Percentiles rank a stretch among this genome's conserved stretches.
These are phyloP conservation scores for Prunella strophiata DNA, from an alignment of 2,797 vertebrate genomes.

Conservation along the genomic window DNA sequence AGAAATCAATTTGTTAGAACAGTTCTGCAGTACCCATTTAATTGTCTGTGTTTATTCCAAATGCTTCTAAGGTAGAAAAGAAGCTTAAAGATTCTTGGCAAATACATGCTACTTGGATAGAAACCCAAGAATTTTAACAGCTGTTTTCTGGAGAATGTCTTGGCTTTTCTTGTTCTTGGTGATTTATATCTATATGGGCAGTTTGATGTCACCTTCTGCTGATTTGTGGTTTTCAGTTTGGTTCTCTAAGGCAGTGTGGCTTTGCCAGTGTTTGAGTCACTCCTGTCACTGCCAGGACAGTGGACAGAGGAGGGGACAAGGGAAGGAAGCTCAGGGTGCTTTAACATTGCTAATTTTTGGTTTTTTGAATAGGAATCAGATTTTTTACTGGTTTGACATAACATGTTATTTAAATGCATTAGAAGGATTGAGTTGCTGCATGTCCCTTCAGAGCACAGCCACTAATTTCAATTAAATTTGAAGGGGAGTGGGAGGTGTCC, in stretches of 20 bases:
- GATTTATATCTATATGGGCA: background rate
- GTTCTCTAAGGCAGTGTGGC: background rate
- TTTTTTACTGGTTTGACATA: background rate
- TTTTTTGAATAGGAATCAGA: background rate
- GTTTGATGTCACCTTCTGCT: background rate
- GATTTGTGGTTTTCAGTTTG: background rate
- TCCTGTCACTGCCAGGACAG: background rate
- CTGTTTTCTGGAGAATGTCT: slow-evolving; percentile 7
- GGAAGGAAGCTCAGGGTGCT: background rate
- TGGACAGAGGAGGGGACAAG: background rate
- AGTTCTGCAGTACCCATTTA: background rate
- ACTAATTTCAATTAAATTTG: background rate
- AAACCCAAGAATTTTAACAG: slow-evolving; percentile 2
- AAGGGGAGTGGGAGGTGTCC: fast-evolving
- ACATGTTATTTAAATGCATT: background rate
- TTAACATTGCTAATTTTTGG: background rate
- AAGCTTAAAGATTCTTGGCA: background rate
- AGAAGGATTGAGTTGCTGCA: background rate
- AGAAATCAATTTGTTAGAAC: background rate
- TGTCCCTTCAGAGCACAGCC: background rate
- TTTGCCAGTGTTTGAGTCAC: background rate
- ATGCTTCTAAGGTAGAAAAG: background rate
- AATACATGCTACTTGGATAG: background rate
- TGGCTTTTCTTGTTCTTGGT: background rate
- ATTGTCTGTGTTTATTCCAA: background rate